Evolutionary conservation across 1,140 invertebrate species (phyloP).

Genomic region (Ceratosolen solmsi): DNA sequence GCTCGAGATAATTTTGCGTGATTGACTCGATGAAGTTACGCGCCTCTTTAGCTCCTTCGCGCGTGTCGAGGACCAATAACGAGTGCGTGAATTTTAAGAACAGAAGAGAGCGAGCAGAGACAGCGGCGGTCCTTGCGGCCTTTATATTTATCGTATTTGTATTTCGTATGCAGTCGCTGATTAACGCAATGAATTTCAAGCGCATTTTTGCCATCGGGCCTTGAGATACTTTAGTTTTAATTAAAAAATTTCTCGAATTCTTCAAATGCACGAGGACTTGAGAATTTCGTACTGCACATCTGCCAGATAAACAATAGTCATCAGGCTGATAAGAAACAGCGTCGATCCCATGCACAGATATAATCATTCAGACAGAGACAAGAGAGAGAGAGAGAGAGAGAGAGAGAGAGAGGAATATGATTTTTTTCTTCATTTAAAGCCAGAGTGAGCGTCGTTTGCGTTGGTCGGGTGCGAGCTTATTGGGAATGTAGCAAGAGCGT

Average conservation of each 20-base stretch:
- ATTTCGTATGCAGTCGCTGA: background rate
- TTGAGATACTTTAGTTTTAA: slow-evolving; percentile 17
- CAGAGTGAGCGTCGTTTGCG: background rate
- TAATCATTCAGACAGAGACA: too few relatives aligned
- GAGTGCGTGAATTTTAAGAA: too few relatives aligned
- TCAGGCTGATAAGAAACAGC: background rate
- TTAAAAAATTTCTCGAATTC: slow-evolving; percentile 41
- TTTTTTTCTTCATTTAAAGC: slow-evolving; percentile 43
- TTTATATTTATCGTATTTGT: too few relatives aligned
- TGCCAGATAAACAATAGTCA: background rate
- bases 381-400: background rate
- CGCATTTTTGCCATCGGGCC: background rate
- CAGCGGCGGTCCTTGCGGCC: too few relatives aligned
- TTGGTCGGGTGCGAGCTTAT: slow-evolving; percentile 45
- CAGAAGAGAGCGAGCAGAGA: too few relatives aligned
- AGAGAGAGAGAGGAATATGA: background rate
- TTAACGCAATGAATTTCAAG: background rate
- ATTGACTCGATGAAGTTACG: background rate
- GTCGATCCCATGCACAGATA: too few relatives aligned
- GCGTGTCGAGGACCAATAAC: too few relatives aligned
- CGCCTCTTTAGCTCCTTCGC: too few relatives aligned
- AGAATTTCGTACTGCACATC: background rate
- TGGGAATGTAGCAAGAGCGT: slow-evolving; percentile 50
- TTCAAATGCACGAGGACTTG: background rate
- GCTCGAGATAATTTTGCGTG: slow-evolving; percentile 22